Evolutionary conservation across 1,140 invertebrate genomes (phyloP).

Genomic region (Eubasilissa regina): DNA sequence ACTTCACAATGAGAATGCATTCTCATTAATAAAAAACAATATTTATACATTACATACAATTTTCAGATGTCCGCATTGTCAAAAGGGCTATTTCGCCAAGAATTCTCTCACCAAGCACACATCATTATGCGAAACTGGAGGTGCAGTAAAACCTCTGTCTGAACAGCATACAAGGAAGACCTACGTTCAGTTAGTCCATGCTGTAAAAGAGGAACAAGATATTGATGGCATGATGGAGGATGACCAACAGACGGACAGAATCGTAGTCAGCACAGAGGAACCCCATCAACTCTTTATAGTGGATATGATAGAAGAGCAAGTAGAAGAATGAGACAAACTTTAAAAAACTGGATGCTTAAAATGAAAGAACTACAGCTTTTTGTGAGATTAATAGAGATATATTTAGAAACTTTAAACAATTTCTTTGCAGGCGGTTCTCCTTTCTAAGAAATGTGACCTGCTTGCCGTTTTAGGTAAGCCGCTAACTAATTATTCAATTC

Average conservation of each 20-base stretch:
- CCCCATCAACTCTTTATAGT: conserved; percentile 28
- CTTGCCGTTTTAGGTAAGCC: too few species aligned
- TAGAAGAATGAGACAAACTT: conserved; percentile 28
- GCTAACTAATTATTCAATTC: too few species aligned
- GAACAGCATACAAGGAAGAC: neutral
- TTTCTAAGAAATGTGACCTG: too few species aligned
- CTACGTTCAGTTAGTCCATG: neutral
- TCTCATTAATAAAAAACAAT: too few species aligned
- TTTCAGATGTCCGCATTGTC: conserved; percentile 49
- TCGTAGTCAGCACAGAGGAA: conserved; percentile 9
- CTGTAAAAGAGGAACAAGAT: conserved; percentile 1
- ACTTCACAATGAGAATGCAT: too few species aligned
- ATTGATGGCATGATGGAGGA: neutral
- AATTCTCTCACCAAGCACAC: conserved; percentile 44
- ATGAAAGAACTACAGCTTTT: too few species aligned
- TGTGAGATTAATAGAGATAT: too few species aligned
- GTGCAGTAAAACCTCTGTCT: neutral
- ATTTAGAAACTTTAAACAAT: too few species aligned
- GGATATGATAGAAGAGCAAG: conserved; percentile 36
- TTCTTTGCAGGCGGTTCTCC: too few species aligned
- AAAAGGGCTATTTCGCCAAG: conserved; percentile 46
- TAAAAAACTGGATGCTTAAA: too few species aligned
- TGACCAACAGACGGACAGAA: neutral
- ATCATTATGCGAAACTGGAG: conserved; percentile 21
- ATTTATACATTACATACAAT: conserved; percentile 35